phyloP scores from a whole-genome alignment of 2,888 invertebrate species.

The Eustalomyia histrio region DNA sequence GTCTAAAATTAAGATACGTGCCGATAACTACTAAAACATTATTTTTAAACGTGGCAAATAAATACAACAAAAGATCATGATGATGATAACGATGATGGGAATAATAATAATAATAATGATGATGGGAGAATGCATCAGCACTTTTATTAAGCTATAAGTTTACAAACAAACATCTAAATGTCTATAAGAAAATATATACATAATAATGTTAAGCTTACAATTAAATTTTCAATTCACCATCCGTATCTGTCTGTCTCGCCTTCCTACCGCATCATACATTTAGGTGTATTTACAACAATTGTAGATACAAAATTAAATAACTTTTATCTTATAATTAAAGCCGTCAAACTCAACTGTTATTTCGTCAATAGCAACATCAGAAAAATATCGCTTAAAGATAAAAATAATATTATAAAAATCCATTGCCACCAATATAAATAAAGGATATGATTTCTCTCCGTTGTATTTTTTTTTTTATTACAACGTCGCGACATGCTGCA shows the following conservation, averaged over 20 bases:
- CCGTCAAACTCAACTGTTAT: slow-evolving; percentile 56
- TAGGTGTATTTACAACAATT: too few relatives aligned
- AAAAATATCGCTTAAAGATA: slow-evolving; percentile 39
- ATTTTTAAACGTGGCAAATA: not conserved
- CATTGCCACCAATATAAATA: too few relatives aligned
- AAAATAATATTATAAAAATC: not conserved
- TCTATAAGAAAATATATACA: not conserved
- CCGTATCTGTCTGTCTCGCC: not conserved
- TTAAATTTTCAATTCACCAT: not conserved
- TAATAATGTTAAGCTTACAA: slow-evolving; percentile 24
- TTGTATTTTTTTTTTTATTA: slow-evolving; percentile 48
- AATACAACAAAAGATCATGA: not conserved
- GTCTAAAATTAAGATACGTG: slow-evolving; percentile 33
- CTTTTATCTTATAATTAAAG: slow-evolving; percentile 39
- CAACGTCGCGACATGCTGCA: slow-evolving; percentile 42
- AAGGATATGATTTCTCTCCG: slow-evolving; percentile 10
- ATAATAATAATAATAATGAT: not conserved
- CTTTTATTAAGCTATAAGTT: slow-evolving; percentile 39
- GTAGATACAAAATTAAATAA: slow-evolving; percentile 39
- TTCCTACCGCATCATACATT: not conserved
- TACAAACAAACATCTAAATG: slow-evolving; percentile 9
- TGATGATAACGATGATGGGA: not conserved
- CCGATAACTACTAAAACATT: slow-evolving; percentile 41
- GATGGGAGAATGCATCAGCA: slow-evolving; percentile 20
- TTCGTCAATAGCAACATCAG: slow-evolving; percentile 41